Conservation (phyloP, 2,113 vertebrate genomes). For the Nesoenas mayeri region DNA sequence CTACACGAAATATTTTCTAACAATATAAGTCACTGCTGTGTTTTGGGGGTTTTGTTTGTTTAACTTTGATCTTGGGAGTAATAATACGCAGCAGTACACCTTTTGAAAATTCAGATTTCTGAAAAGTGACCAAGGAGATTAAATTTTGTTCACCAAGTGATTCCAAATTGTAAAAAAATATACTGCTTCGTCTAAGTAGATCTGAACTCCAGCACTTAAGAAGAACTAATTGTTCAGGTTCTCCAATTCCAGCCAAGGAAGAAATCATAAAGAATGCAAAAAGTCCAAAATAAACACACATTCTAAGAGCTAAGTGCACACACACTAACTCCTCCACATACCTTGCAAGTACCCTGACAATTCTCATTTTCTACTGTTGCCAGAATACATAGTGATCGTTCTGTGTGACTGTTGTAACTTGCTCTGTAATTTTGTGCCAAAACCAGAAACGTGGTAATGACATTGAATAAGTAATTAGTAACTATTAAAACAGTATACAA, state of each 20-base stretch:
- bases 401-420: constrained; percentile 75
- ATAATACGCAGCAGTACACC: neutral
- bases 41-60: neutral
- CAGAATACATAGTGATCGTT: constrained; percentile 52
- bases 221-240: neutral
- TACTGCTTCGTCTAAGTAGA: accelerated
- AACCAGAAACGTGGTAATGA: constrained; percentile 68
- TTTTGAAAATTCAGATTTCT: neutral
- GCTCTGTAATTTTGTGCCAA: constrained; percentile 69
- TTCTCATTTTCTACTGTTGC: constrained; percentile 43
- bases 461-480: constrained; percentile 78
- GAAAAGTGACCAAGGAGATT: neutral
- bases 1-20: neutral
- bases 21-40: neutral
- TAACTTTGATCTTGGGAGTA: neutral
- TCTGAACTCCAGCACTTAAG: neutral
- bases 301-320: neutral
- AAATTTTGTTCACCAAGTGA: neutral
- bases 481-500: constrained; percentile 79
- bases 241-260: neutral
- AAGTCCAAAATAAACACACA: constrained; percentile 33
- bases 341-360: constrained; percentile 9
- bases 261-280: neutral
- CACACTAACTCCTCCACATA: neutral
- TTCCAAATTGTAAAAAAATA: neutral